phyloP scores from a whole-genome alignment of 2,797 vertebrate genomes.

The Chanos chanos region DNA sequence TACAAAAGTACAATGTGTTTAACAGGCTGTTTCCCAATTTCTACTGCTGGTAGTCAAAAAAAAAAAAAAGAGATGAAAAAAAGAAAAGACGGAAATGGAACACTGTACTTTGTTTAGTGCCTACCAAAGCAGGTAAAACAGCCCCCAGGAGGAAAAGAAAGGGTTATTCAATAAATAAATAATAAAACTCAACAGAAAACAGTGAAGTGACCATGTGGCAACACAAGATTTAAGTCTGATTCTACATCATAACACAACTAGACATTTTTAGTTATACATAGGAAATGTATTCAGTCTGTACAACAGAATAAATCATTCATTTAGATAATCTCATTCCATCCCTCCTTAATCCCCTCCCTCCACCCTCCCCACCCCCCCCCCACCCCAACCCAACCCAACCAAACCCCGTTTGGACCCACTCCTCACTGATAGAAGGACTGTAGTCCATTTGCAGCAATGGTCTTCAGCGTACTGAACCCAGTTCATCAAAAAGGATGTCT shows the following conservation, averaged over 20 bases:
- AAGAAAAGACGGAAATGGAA: constrained; percentile 41
- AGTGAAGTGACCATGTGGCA: constrained; percentile 74
- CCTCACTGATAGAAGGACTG: constrained; percentile 61
- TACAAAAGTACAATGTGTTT: constrained; percentile 79
- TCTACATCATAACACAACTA: constrained; percentile 55
- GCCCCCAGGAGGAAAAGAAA: constrained; percentile 35
- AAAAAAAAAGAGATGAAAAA: constrained; percentile 41
- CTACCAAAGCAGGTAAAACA: constrained; percentile 45
- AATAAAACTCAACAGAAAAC: constrained; percentile 52
- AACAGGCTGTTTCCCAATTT: constrained; percentile 50
- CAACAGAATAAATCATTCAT: constrained; percentile 76
- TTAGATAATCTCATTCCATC: constrained; percentile 41
- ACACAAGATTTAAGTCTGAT: constrained; percentile 66
- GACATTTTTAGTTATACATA: constrained; percentile 52
- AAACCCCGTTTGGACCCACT: constrained; percentile 13
- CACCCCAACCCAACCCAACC: constrained; percentile 35
- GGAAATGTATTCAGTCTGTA: constrained; percentile 54
- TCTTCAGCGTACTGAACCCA: constrained; percentile 59
- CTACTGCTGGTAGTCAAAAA: constrained; percentile 70
- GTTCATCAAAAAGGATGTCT: constrained; percentile 63
- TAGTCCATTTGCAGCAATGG: constrained; percentile 70
- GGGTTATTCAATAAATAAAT: constrained; percentile 49
- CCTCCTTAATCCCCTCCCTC: constrained; percentile 37
- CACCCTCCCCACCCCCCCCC: neutral
- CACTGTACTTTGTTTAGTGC: constrained; percentile 53